Percentiles rank a stretch among this genome's conserved stretches.
Evolutionary conservation across 2,113 vertebrate species (phyloP).

Genomic region (Caranx ignobilis): DNA sequence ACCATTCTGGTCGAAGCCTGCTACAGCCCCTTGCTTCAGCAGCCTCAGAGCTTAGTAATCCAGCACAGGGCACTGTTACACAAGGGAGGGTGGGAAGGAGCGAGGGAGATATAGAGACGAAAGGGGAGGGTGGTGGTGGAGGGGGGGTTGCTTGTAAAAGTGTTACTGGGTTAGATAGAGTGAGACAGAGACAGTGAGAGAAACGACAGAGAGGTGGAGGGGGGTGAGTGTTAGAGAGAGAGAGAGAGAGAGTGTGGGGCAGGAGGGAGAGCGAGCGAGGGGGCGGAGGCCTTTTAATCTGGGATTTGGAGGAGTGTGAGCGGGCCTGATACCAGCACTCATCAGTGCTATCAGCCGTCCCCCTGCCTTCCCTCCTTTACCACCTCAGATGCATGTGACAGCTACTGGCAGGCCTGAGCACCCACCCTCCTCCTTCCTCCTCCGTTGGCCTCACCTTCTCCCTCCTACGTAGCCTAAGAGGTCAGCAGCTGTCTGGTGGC

Average conservation of each 20-base stretch:
- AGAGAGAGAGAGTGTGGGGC: conserved; percentile 46
- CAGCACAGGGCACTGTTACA: conserved; percentile 78
- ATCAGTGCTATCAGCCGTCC: conserved; percentile 73
- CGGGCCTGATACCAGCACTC: conserved; percentile 75
- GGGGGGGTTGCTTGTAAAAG: conserved; percentile 59
- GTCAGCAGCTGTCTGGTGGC: conserved; percentile 12
- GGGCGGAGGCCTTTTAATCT: conserved; percentile 81
- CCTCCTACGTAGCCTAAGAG: conserved; percentile 6
- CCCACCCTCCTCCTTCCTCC: conserved; percentile 17
- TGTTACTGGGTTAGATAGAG: conserved; percentile 66
- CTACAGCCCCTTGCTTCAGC: conserved; percentile 67
- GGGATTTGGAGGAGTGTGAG: conserved; percentile 84
- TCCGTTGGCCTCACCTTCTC: conserved; percentile 30
- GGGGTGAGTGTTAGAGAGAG: conserved; percentile 39
- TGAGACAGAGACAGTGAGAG: conserved; percentile 63
- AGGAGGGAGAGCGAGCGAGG: conserved; percentile 32
- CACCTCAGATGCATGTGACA: conserved; percentile 48
- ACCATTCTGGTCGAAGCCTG: conserved; percentile 86
- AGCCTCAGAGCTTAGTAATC: conserved; percentile 78
- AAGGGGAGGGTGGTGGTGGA: background rate
- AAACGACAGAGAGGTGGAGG: conserved; percentile 29
- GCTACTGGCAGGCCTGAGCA: conserved; percentile 26
- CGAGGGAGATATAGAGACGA: conserved; percentile 43
- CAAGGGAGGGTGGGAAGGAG: conserved; percentile 60
- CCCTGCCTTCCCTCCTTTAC: conserved; percentile 28